Conservation (phyloP, 2,888 invertebrate species). For the Antitype chi region DNA sequence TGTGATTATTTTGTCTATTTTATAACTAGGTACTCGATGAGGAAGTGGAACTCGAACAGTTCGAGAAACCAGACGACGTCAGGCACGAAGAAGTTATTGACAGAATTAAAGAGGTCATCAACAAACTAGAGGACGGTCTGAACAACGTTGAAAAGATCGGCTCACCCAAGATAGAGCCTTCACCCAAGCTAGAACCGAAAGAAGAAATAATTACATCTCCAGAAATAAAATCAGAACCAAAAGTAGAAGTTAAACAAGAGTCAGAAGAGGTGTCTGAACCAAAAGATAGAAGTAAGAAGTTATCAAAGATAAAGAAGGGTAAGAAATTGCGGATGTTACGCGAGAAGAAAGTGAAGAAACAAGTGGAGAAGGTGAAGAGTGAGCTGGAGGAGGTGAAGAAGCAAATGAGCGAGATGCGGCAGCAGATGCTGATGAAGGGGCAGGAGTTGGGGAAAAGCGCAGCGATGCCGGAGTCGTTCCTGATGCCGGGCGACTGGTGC, state of each 20-base stretch:
- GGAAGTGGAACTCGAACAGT: slow-evolving; percentile 81
- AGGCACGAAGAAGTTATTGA: slow-evolving; percentile 83
- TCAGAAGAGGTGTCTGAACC: slow-evolving; percentile 1
- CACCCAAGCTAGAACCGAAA: slow-evolving; percentile 68
- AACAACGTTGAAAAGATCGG: slow-evolving; percentile 69
- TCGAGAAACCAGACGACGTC: slow-evolving; percentile 79
- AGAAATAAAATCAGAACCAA: slow-evolving; percentile 20
- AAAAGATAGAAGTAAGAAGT: slow-evolving; percentile 68
- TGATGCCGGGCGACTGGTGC: slow-evolving; percentile 91
- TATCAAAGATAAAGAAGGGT: slow-evolving; percentile 78
- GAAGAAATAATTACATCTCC: slow-evolving; percentile 58
- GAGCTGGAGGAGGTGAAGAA: slow-evolving; percentile 83
- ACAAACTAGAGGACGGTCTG: slow-evolving; percentile 83
- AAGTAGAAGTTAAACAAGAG: slow-evolving; percentile 26
- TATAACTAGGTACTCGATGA: slow-evolving; percentile 78
- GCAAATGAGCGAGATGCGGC: slow-evolving; percentile 84
- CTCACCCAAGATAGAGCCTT: slow-evolving; percentile 68
- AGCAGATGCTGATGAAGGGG: slow-evolving; percentile 80
- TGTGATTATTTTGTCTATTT: neutral
- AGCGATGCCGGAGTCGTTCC: slow-evolving; percentile 78
- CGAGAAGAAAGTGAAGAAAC: slow-evolving; percentile 79
- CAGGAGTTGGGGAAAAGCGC: slow-evolving; percentile 68
- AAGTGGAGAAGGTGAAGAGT: slow-evolving; percentile 82
- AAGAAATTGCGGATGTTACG: slow-evolving; percentile 57
- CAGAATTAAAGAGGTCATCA: slow-evolving; percentile 85